Percentiles rank a stretch among this genome's conserved stretches.
These are phyloP conservation scores for Drosophila seguyi DNA, from an alignment of 1,140 invertebrate species.

Conservation along the genomic window DNA sequence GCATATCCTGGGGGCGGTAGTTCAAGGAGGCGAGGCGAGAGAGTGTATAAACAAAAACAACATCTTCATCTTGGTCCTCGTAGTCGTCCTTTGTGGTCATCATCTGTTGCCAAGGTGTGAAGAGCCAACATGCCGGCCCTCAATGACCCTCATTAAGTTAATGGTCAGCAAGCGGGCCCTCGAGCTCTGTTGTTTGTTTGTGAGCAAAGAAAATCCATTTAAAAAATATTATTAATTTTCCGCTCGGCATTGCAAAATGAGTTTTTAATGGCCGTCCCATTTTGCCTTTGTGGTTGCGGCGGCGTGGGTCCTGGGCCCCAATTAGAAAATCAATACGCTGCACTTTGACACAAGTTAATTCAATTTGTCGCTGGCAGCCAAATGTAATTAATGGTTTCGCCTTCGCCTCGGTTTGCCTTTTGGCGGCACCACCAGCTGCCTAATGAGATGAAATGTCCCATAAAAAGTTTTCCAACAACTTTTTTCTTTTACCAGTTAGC, in stretches of 20 bases:
- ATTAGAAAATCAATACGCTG: slow-evolving; percentile 79
- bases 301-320: slow-evolving; percentile 34
- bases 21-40: slow-evolving; percentile 14
- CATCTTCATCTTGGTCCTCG: slow-evolving; percentile 29
- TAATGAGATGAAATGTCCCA: slow-evolving; percentile 54
- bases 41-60: slow-evolving; percentile 57
- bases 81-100: slow-evolving; percentile 30
- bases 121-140: slow-evolving; percentile 66
- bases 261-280: slow-evolving; percentile 51
- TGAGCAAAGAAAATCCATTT: slow-evolving; percentile 60
- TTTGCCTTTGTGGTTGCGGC: slow-evolving; percentile 28
- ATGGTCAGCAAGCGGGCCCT: slow-evolving; percentile 49
- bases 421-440: slow-evolving; percentile 25
- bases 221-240: slow-evolving; percentile 64
- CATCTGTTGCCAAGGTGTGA: slow-evolving; percentile 66
- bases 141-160: slow-evolving; percentile 81
- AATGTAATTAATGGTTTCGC: slow-evolving; percentile 63
- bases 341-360: slow-evolving; percentile 78
- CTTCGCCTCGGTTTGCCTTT: slow-evolving; percentile 42
- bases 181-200: slow-evolving; percentile 35
- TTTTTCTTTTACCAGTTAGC: slow-evolving; percentile 12
- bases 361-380: slow-evolving; percentile 62
- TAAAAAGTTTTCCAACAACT: slow-evolving; percentile 37
- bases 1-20: slow-evolving; percentile 32
- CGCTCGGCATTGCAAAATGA: slow-evolving; percentile 51